Evolutionary conservation across 2,113 vertebrate genomes (phyloP).

Genomic region (Aviceda subcristata): DNA sequence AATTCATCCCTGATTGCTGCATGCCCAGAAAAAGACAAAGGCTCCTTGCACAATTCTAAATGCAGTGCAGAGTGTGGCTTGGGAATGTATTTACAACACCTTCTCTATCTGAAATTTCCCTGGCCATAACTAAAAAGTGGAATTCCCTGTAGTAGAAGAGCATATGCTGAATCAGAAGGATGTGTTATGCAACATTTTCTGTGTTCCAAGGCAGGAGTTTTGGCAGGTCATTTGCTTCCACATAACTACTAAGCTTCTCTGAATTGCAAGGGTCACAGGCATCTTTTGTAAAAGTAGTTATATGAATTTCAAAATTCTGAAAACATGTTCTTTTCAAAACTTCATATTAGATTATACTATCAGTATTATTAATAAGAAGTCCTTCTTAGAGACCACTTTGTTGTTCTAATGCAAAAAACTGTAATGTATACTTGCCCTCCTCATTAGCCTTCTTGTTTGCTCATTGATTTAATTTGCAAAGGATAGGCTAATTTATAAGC

Average conservation of each 20-base stretch:
- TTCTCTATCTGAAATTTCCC: neutral
- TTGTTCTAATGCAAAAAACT: neutral
- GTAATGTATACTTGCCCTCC: neutral
- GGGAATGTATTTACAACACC: neutral
- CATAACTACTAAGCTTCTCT: neutral
- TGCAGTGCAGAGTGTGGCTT: neutral
- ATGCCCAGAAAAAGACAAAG: neutral
- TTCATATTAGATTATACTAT: neutral
- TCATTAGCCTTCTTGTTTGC: fast-evolving
- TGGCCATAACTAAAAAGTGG: neutral
- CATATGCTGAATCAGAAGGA: neutral
- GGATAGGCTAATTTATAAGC: fast-evolving
- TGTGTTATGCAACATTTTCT: neutral
- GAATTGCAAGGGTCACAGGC: neutral
- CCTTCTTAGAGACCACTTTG: neutral
- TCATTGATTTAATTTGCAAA: neutral
- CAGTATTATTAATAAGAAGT: fast-evolving
- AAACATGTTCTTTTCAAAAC: neutral
- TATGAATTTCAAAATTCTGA: neutral
- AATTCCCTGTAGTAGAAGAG: neutral
- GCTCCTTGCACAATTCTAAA: neutral
- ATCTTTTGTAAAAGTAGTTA: neutral
- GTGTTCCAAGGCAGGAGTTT: neutral
- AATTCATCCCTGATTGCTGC: neutral
- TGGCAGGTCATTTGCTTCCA: neutral